phyloP scores from a whole-genome alignment of 2,113 vertebrate genomes.

The Nibea coibor region DNA sequence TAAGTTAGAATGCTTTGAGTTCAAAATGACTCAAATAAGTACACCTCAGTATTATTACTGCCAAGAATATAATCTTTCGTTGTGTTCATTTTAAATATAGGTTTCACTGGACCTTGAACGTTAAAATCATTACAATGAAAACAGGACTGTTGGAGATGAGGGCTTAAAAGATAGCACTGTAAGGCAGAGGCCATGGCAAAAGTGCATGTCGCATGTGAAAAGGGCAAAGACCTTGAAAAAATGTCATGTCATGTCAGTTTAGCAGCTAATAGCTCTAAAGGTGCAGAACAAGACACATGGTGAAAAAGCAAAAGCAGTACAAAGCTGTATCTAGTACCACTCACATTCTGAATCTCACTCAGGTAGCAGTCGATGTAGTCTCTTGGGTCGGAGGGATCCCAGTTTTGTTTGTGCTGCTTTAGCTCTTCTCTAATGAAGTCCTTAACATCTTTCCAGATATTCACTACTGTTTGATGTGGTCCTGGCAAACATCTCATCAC shows the following conservation, averaged over 20 bases:
- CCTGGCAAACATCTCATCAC: constrained; percentile 84
- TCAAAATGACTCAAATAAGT: too few relatives aligned
- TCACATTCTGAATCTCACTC: constrained; percentile 84
- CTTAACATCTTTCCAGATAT: constrained; percentile 35
- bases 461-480: constrained; percentile 73
- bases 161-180: neutral
- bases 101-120: neutral
- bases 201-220: neutral
- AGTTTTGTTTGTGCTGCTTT: constrained; percentile 79
- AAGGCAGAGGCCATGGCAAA: neutral
- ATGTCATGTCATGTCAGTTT: neutral
- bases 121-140: too few relatives aligned
- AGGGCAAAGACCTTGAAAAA: neutral
- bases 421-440: constrained; percentile 68
- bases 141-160: neutral
- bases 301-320: neutral
- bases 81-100: neutral
- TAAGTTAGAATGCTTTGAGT: neutral
- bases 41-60: neutral
- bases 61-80: neutral
- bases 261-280: neutral
- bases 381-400: constrained; percentile 75
- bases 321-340: neutral
- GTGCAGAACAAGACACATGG: neutral
- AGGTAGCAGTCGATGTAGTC: constrained; percentile 88